Percentiles rank a stretch among this genome's conserved stretches.
These are phyloP conservation scores for Brachionus asplanchnoidis DNA, from an alignment of 1,140 invertebrate species.

Conservation along the genomic window DNA sequence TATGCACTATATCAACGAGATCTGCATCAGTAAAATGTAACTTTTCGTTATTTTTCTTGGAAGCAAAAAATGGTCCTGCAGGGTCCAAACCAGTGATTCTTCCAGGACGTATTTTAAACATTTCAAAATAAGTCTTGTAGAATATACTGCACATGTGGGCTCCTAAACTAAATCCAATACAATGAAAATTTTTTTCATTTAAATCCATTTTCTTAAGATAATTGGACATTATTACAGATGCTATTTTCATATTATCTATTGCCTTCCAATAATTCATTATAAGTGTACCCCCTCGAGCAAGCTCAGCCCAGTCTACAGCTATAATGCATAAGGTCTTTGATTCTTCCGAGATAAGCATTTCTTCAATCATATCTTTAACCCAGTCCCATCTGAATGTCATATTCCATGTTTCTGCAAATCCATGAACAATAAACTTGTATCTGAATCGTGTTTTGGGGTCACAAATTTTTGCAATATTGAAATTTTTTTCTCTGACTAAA, in stretches of 20 bases:
- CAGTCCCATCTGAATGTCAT: constrained; percentile 40
- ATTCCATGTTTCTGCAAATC: constrained; percentile 41
- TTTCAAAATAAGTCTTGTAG: background rate
- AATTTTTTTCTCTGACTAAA: background rate
- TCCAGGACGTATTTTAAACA: background rate
- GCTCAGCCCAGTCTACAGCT: constrained; percentile 23
- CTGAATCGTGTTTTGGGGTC: background rate
- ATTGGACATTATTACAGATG: background rate
- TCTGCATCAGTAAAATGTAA: constrained; percentile 14
- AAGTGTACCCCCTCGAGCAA: background rate
- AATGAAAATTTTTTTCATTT: constrained; percentile 40
- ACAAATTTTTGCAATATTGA: background rate
- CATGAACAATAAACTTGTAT: constrained; percentile 33
- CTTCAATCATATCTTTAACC: constrained; percentile 17
- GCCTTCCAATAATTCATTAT: constrained; percentile 36
- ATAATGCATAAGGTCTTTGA: background rate
- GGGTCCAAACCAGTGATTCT: constrained; percentile 38
- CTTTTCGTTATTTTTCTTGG: background rate
- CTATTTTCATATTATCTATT: constrained; percentile 11
- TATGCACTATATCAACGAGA: constrained; percentile 36
- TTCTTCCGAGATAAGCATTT: background rate
- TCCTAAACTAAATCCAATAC: constrained; percentile 40
- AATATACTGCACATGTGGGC: constrained; percentile 40
- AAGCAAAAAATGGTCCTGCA: constrained; percentile 28
- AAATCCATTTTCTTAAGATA: background rate